Evolutionary conservation across 2,888 invertebrate species (phyloP).

Genomic region (Hipparchia sbordonii): DNA sequence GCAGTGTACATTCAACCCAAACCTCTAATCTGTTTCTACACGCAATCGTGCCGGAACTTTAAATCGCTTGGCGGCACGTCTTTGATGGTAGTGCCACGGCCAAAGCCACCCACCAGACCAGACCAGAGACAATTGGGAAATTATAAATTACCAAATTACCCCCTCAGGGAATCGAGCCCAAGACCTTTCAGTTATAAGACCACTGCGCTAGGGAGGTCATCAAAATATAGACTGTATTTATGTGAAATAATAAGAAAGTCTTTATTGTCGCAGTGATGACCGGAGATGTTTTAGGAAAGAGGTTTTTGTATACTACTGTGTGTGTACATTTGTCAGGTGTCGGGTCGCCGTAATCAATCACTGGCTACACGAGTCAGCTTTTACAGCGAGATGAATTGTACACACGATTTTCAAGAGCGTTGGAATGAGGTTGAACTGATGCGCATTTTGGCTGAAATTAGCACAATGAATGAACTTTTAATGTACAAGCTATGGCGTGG

Average conservation of each 20-base stretch:
- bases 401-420: constrained; percentile 5
- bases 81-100: no score
- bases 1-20: no score
- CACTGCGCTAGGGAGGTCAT: no score
- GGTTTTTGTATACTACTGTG: neutral
- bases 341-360: constrained; percentile 46
- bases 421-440: neutral
- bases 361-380: constrained; percentile 44
- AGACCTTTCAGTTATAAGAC: no score
- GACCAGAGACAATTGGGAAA: no score
- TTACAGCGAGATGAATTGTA: constrained; percentile 36
- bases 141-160: no score
- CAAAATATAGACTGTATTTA: no score
- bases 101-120: no score
- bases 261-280: constrained; percentile 2
- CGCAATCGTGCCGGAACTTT: no score
- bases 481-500: neutral
- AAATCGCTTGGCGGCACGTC: no score
- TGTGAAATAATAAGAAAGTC: neutral
- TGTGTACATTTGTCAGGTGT: constrained; percentile 22
- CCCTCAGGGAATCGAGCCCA: no score
- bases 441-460: neutral
- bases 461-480: neutral
- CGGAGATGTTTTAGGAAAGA: constrained; percentile 7
- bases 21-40: no score